Conservation (phyloP, 2,888 invertebrate genomes). For the Andricus quercusramuli region DNA sequence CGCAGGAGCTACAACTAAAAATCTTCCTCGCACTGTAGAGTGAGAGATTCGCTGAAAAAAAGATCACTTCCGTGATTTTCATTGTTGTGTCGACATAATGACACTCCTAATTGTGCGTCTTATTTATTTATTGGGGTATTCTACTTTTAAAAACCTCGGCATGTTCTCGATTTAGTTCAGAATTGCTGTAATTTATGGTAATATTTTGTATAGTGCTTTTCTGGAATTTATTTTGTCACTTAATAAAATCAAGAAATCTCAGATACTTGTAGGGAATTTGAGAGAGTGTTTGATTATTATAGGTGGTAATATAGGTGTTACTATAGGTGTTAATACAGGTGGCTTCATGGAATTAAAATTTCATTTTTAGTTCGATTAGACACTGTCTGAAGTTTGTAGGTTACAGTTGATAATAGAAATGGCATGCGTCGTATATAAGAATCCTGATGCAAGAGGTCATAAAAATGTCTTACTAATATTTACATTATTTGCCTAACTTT, state of each 20-base stretch:
- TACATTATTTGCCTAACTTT: slow-evolving; percentile 32
- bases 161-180: slow-evolving; percentile 21
- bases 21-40: slow-evolving; percentile 3
- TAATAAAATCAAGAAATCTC: not conserved
- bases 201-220: not conserved
- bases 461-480: slow-evolving; percentile 37
- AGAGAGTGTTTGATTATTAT: not conserved
- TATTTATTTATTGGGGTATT: slow-evolving; percentile 7
- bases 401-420: slow-evolving; percentile 33
- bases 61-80: slow-evolving; percentile 6
- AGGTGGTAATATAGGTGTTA: too few relatives aligned
- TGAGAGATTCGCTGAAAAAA: slow-evolving; percentile 7
- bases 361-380: slow-evolving; percentile 29
- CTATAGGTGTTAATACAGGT: too few relatives aligned
- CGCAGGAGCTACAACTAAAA: not conserved
- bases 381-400: slow-evolving; percentile 15
- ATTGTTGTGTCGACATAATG: slow-evolving; percentile 23
- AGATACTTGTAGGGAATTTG: not conserved
- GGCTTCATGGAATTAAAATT: slow-evolving; percentile 17
- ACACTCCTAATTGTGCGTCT: slow-evolving; percentile 39
- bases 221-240: not conserved
- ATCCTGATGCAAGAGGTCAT: slow-evolving; percentile 38
- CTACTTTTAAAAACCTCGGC: not conserved
- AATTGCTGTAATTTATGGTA: not conserved
- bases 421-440: slow-evolving; percentile 31